phyloP scores from a whole-genome alignment of 2,113 vertebrate genomes.

The Scomber japonicus region DNA sequence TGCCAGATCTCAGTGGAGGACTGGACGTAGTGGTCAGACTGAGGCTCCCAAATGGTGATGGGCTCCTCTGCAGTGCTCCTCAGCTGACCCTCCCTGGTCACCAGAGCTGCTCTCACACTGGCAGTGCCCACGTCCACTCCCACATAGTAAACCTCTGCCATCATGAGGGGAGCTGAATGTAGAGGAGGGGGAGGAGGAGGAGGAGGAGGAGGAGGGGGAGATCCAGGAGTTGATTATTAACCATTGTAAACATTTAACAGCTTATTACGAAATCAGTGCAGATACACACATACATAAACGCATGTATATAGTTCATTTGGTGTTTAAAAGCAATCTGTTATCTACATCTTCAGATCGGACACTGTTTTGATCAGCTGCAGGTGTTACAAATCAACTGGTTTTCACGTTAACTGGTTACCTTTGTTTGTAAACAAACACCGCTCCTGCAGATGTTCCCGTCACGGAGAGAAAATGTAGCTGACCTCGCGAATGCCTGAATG shows the following conservation, averaged over 20 bases:
- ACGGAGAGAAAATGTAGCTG: too few species aligned
- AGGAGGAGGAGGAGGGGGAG: too few species aligned
- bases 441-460: too few species aligned
- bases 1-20: constrained; percentile 94
- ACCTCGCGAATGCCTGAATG: too few species aligned
- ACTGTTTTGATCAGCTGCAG: not conserved
- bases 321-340: rapidly evolving
- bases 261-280: not conserved
- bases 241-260: not conserved
- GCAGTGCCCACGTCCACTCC: constrained; percentile 94
- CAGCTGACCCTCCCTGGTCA: constrained; percentile 85
- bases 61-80: constrained; percentile 86
- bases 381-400: too few species aligned
- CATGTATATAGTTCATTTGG: not conserved
- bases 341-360: not conserved
- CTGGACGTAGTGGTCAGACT: constrained; percentile 91
- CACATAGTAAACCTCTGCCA: constrained; percentile 86
- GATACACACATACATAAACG: not conserved
- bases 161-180: constrained; percentile 10
- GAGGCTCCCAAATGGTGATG: constrained; percentile 91
- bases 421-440: too few species aligned
- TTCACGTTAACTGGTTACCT: too few species aligned
- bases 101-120: constrained; percentile 93
- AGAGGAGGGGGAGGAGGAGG: not conserved
- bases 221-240: constrained; percentile 23